Evolutionary conservation across 2,888 invertebrate species (phyloP), one percentile per base, ranked within the genome.

Genomic region (Lydus trimaculatus): DNA sequence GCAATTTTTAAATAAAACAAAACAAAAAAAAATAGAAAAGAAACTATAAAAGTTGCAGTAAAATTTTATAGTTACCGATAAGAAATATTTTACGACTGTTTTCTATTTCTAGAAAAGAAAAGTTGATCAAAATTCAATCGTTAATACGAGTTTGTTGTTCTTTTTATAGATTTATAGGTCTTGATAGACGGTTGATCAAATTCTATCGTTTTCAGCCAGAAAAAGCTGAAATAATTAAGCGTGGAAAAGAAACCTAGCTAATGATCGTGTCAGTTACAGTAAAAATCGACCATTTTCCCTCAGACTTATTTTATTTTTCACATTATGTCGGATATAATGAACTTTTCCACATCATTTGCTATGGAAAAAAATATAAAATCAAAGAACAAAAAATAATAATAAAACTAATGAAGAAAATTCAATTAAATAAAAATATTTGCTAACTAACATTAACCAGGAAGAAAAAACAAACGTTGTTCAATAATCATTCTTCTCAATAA

Each of bases 221-320:
- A 64, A 67, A 67, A 67, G 17, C n/a, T 13, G 6, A 8, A 15
- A 48, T 67, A 67, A 67, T 67, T 68, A 68, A 65, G 61, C 31
- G 65, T 61, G 43, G 62, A 52, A 58, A 65, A 64, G 64, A 64
- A 43, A 31, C 20, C 59, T n/a, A 61, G 64, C 64, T 68, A 68
- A 68, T 65, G 68, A 68, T 68, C 64, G 61, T 65, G 64, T 68
- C 68, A 68, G 68, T 68, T 64, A 61, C 68, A 68, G 65, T 61
- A 61, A 39, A 64, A 65, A 65, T 65, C 68, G 64, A n/a, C 60
- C 58, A 20, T 28, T 65, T 64, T 23, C 31, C 39, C 62, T 23
- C 33, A n/a, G 17, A 4, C 11, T 43, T 59, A 20, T 52, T 25
- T 25, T 52, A 52, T 25, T 52, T 52, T 52, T 23, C 52, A 25